phyloP scores from a whole-genome alignment of 2,888 invertebrate genomes.

The Melipona bicolor region DNA sequence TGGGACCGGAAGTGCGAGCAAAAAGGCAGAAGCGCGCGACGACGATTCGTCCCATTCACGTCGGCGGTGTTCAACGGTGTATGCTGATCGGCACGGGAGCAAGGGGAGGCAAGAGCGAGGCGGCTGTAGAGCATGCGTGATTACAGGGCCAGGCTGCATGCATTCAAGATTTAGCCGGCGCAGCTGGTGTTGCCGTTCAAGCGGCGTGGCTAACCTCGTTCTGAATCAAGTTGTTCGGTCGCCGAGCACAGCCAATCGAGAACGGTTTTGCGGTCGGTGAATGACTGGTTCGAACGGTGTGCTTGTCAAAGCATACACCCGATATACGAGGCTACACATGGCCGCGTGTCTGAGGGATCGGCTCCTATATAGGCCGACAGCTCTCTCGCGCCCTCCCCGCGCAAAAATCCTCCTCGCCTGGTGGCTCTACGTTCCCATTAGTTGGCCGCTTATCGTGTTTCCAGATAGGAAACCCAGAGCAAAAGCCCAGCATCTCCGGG shows the following conservation, averaged over 20 bases:
- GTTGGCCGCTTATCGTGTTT: constrained; percentile 15
- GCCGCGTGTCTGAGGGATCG: constrained; percentile 28
- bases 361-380: constrained; percentile 29
- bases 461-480: neutral
- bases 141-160: constrained; percentile 40
- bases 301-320: constrained; percentile 68
- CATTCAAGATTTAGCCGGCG: constrained; percentile 59
- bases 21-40: neutral
- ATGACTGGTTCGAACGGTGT: constrained; percentile 67
- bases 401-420: constrained; percentile 14
- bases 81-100: neutral
- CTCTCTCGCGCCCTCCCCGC: neutral
- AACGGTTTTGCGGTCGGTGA: constrained; percentile 68
- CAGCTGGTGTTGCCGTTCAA: constrained; percentile 34
- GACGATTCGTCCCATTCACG: constrained; percentile 42
- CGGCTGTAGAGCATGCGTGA: constrained; percentile 54
- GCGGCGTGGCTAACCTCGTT: constrained; percentile 67
- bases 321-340: constrained; percentile 46
- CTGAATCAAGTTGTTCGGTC: constrained; percentile 71
- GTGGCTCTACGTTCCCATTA: neutral
- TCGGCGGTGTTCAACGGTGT: constrained; percentile 7
- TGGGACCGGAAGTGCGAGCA: neutral
- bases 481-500: neutral
- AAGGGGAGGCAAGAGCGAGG: neutral
- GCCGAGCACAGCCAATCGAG: constrained; percentile 70